Evolutionary conservation across 1,140 invertebrate species (phyloP), one percentile per base, ranked within the genome.

Genomic region (Zaprionus inermis): DNA sequence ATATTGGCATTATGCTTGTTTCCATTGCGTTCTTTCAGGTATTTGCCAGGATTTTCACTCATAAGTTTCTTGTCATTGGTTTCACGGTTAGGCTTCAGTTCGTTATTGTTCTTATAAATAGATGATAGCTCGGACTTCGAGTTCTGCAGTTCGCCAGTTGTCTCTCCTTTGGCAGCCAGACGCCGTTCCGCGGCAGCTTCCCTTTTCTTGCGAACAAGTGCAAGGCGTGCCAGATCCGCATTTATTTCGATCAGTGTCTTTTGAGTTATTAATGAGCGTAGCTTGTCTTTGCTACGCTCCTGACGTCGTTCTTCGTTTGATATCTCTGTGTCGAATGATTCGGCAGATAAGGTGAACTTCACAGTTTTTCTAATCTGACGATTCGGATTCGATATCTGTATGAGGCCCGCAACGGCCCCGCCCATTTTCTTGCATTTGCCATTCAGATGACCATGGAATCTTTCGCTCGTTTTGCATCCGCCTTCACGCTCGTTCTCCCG

Each of bases 301-400:
- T 9, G 38, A 0, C 38, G 49, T 1, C 41, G 41, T 2, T 64
- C 20, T 2, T 52, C 36, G 1, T 52, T 0, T 3, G 28, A 0
- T 0, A 44, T 7, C n/a, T 78, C 46, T 12, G 49, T 44, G 24
- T 2, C 11, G 6, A 22, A 2, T 2, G 38, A 20, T 4, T 57
- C 59, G 22, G 1, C 38, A 1, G 22, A 16, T 0, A 22, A 3
- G 0, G 41, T 14, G 9, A 16, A 18, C 14, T 24, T 46, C 10
- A 11, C 7, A 6, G 11, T 61, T 14, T 16, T 55, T 22, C 56
- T 24, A 22, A 49, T 4, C 0, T 60, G 34, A 0, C 81, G 77
- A 57, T 84, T 84, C 1, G 81, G 81, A 65, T 84, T 84, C 4
- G 51, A 80, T 14, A 84, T 57, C 30, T 80, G 49, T 14, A 84